These are phyloP conservation scores for Sitta carolinensis DNA, from an alignment of 2,797 vertebrate species.

Conservation along the genomic window DNA sequence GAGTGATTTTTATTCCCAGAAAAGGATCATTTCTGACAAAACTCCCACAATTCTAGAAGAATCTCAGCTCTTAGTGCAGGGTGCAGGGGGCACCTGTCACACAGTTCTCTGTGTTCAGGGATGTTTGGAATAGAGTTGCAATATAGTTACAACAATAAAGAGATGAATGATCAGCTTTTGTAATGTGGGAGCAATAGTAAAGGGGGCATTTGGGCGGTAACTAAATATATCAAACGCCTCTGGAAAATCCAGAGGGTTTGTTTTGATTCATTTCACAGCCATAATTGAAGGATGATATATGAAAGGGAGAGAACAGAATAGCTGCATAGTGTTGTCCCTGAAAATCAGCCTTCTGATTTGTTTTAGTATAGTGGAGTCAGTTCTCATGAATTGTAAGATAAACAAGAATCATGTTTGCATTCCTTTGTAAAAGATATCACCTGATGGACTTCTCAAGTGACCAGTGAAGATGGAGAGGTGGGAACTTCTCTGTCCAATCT, in stretches of 20 bases:
- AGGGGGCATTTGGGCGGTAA: not conserved
- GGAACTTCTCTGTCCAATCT: no score
- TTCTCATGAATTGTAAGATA: no score
- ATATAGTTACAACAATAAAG: not conserved
- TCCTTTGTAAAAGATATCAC: no score
- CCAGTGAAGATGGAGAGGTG: no score
- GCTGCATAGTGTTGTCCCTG: no score
- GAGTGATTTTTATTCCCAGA: not conserved
- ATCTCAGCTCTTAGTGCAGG: not conserved
- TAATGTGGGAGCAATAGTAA: not conserved
- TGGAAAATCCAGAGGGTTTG: not conserved
- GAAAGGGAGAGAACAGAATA: not conserved
- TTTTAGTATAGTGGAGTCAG: fast-evolving
- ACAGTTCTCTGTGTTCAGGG: not conserved
- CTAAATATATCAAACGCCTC: not conserved
- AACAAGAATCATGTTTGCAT: no score
- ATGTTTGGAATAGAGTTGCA: not conserved
- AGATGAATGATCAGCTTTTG: not conserved
- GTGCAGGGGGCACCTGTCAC: not conserved
- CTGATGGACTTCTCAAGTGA: no score
- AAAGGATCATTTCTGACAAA: not conserved
- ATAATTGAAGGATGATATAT: not conserved
- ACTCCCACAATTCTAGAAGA: not conserved
- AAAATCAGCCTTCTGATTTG: no score
- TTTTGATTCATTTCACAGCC: not conserved